A percentile compares a stretch with the other conserved stretches of the same genome.
Conservation (phyloP, 2,797 vertebrate genomes). For the Acrossocheilus wenchowensis region DNA sequence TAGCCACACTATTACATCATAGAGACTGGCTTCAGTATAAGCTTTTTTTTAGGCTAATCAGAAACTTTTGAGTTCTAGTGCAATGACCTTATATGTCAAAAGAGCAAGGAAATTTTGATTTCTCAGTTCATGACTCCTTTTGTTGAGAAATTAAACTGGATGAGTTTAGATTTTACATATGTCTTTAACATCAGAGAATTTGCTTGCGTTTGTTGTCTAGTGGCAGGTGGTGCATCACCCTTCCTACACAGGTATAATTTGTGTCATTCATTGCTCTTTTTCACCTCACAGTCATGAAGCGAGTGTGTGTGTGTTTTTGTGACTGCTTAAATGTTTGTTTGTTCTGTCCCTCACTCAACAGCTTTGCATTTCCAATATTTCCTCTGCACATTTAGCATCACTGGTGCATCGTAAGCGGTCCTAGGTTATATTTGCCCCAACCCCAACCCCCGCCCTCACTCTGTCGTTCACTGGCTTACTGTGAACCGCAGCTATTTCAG, state of each 20-base stretch:
- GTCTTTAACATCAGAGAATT: not conserved
- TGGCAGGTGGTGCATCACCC: not conserved
- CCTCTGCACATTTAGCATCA: conserved; percentile 24
- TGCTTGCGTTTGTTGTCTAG: not conserved
- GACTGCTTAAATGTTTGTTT: not conserved
- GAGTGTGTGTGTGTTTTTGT: not conserved
- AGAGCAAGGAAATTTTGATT: not conserved
- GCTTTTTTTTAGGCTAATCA: not conserved
- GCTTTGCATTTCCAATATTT: conserved; percentile 8
- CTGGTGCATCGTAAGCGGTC: conserved; percentile 1
- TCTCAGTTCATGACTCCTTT: not conserved
- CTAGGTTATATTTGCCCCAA: conserved; percentile 1
- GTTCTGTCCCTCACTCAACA: conserved; percentile 3
- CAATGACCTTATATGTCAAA: not conserved
- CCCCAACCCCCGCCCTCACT: not conserved
- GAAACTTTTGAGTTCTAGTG: not conserved
- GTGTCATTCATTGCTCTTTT: conserved; percentile 7
- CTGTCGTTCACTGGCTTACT: not conserved
- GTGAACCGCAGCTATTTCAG: conserved; percentile 50
- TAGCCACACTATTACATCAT: not conserved
- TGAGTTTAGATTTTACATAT: not conserved
- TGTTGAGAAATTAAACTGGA: not conserved
- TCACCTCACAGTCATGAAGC: not conserved
- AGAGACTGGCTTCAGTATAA: not conserved
- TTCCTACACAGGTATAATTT: not conserved